phyloP scores from a whole-genome alignment of 2,888 invertebrate genomes.

The Pollenia amentaria region DNA sequence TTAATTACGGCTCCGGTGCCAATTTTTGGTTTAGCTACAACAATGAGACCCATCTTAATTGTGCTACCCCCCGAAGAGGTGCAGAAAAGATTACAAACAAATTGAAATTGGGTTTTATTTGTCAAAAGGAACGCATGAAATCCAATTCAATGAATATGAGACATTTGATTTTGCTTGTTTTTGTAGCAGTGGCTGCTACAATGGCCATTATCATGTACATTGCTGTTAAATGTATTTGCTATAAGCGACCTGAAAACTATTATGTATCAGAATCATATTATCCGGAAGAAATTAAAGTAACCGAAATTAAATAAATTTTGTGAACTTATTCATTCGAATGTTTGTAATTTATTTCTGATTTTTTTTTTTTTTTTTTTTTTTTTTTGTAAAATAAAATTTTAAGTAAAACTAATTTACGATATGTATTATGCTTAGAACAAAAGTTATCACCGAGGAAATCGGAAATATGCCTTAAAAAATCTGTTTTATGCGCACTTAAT shows the following conservation, averaged over 20 bases:
- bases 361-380: too few species aligned
- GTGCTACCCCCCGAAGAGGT: constrained; percentile 1
- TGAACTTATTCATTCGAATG: background rate
- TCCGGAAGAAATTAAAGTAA: background rate
- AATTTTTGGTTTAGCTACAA: constrained; percentile 54
- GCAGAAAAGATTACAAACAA: background rate
- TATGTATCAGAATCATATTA: background rate
- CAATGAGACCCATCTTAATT: constrained; percentile 33
- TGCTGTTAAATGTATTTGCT: constrained; percentile 3
- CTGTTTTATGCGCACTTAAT: too few species aligned
- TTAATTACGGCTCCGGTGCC: constrained; percentile 27
- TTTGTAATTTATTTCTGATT: too few species aligned
- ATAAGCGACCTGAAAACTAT: background rate
- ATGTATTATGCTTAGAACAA: too few species aligned
- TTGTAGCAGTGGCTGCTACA: background rate
- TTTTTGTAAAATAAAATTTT: too few species aligned
- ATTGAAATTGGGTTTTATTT: constrained; percentile 53
- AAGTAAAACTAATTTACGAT: too few species aligned
- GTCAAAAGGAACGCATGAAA: background rate
- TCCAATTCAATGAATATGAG: background rate
- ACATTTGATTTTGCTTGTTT: constrained; percentile 45
- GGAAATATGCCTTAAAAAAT: too few species aligned
- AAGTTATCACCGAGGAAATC: too few species aligned
- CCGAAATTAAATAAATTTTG: background rate
- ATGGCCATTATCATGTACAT: constrained; percentile 3